phyloP scores from a whole-genome alignment of 2,113 vertebrate genomes.

The Apteryx mantelli region DNA sequence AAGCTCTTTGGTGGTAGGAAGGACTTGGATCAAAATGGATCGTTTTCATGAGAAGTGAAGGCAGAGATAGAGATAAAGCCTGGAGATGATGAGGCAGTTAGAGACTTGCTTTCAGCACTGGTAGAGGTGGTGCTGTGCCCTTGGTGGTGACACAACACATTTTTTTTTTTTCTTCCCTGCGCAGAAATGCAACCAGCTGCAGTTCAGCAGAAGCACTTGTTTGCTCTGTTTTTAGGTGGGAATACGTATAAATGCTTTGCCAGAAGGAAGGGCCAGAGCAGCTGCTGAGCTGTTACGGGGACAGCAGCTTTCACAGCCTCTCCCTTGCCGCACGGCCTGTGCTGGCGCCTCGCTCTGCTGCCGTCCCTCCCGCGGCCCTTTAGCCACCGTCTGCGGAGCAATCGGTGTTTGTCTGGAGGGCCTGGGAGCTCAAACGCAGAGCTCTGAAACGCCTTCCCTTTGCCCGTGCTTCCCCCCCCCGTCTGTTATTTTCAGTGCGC shows the following conservation, averaged over 20 bases:
- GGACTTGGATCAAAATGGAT: neutral
- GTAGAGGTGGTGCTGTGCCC: neutral
- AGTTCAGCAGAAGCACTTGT: neutral
- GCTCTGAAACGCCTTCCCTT: neutral
- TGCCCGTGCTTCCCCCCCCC: neutral
- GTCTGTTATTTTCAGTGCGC: neutral
- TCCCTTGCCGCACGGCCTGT: neutral
- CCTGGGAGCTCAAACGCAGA: neutral
- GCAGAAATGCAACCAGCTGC: neutral
- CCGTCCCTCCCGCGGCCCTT: neutral
- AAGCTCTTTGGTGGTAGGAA: neutral
- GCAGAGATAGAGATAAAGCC: neutral
- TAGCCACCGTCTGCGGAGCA: neutral
- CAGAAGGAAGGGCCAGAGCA: neutral
- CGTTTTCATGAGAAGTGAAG: neutral
- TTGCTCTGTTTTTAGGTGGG: neutral
- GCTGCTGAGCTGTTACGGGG: neutral
- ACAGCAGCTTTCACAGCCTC: neutral
- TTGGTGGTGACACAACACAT: neutral
- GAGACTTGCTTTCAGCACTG: neutral
- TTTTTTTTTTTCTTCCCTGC: rapidly evolving
- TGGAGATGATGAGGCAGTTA: neutral
- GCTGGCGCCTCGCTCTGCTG: no score
- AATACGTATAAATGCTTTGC: neutral
- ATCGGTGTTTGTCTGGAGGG: neutral